Percentiles rank a stretch among this genome's conserved stretches.
These are phyloP conservation scores for Alitta virens DNA, from an alignment of 2,888 invertebrate species.

Conservation along the genomic window DNA sequence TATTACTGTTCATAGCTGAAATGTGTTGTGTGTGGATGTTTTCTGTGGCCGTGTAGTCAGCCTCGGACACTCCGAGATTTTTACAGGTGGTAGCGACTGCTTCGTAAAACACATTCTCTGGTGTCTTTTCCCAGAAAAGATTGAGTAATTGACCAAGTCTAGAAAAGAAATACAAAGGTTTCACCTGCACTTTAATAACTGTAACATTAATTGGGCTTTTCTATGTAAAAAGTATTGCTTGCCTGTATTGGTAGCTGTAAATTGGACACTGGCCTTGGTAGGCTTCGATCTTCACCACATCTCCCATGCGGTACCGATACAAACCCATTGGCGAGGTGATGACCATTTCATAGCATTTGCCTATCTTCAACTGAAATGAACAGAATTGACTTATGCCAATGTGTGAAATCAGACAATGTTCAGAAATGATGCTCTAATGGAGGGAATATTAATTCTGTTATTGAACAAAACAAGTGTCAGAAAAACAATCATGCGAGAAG, in stretches of 20 bases:
- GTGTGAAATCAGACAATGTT: no score
- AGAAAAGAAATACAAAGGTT: conserved; percentile 1
- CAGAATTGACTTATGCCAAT: no score
- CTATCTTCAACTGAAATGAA: conserved; percentile 23
- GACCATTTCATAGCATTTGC: conserved; percentile 31
- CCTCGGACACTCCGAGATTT: conserved; percentile 22
- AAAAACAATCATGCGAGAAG: no score
- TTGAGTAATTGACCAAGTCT: conserved; percentile 52
- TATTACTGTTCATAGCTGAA: neutral
- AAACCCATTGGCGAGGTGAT: conserved; percentile 31
- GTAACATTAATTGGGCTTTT: no score
- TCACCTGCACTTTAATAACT: no score
- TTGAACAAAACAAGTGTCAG: no score
- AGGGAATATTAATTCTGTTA: no score
- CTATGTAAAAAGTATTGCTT: no score
- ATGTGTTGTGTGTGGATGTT: conserved; percentile 18
- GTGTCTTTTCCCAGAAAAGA: conserved; percentile 54
- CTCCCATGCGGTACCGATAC: conserved; percentile 33
- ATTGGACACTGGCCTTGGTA: conserved; percentile 50
- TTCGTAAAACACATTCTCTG: conserved; percentile 47
- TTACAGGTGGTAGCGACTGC: conserved; percentile 34
- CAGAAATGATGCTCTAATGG: no score
- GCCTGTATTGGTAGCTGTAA: conserved; percentile 54
- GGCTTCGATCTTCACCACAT: conserved; percentile 31
- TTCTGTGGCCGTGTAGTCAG: conserved; percentile 30